Evolutionary conservation across 2,888 invertebrate species (phyloP), one percentile per base, ranked within the genome.

Genomic region (Napeogenes inachia): DNA sequence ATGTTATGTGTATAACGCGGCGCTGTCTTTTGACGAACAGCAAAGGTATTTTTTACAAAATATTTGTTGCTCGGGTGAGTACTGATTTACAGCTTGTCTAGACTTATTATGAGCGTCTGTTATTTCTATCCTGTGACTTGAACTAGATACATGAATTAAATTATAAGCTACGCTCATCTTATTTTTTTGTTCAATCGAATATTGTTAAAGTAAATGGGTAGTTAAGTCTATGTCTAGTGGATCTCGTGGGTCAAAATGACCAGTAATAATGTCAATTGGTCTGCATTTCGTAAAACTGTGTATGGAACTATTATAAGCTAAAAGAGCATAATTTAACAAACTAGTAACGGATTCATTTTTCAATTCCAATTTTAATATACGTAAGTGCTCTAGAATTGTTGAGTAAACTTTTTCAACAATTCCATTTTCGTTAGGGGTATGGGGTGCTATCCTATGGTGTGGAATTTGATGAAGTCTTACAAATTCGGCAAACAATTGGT

Each of bases 21-120:
- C 47, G 64, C 64, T 53, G 54, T 50, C 50, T 68, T 66, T 35
- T 66, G 64, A 21, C 60, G 30, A 35, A 10, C 45, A 38, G 65
- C 62, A 2, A 57, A 21, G 6, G 62, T 62, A 46, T 65, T 68
- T 50, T 47, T 65, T 47, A 47, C 47, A 21, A 47, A n/a, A 47
- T 13, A 47, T 3, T 21, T 61, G 62, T 32, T 62, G 64, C n/a
- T 67, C 47, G 10, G 60, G 59, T 10, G 30, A 10, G n/a, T 61
- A 61, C 32, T 60, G 38, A 2, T 13, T 33, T 50, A 60, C 57
- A 10, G 57, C 13, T 12, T 42, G 2, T 63, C 60, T 3, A 53
- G 53, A 12, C 45, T 21, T 45, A 47, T 47, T 47, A 47, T 47
- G 47, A 47, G 47, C 13, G 3, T 21, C 21, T 47, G 21, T 47